Evolutionary conservation across 2,888 invertebrate genomes (phyloP), one percentile per base, ranked within the genome.

Genomic region (Acanthopleura granulata): DNA sequence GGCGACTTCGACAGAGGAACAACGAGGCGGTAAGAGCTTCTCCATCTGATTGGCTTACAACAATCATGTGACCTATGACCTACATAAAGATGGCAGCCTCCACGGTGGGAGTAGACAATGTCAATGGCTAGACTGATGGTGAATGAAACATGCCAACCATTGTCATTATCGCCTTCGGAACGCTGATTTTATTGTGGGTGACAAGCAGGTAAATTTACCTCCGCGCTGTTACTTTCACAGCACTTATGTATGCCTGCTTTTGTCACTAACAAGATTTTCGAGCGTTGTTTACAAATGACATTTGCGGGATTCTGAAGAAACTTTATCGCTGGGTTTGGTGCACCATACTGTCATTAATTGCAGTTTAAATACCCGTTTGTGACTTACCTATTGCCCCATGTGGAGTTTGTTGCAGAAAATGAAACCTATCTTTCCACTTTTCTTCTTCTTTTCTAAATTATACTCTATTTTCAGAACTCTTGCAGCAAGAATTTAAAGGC

Each of bases 1-100:
- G 95, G 95, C 95, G 95, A 95, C 94, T 93, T 89, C 93, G 93
- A 80, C 16, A 27, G 66, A 81, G 84, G 94, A 89, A 89, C 89
- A 90, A 90, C 90, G 90, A 90, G 89, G 89, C 89, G 90, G 89
- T 89, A 87, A 89, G 88, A 87, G 81, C 84, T 83, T 79, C 81
- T 72, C 80, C 74, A 74, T 80, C 74, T 83, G 86, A 89, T 89
- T 89, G 88, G 89, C 82, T 81, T 78, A 83, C 77, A 80, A 78
- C 78, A 78, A 85, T 87, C 88, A 88, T 86, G 85, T 88, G 87
- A 74, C 74, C 74, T 74, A 79, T 76, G 72, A 74, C 74, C 74
- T 73, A 75, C 72, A 76, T 76, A 79, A 82, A 76, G 66, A 81
- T 80, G 80, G 80, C 78, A 76, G 78, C 71, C 76, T 66, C 66